Conservation (phyloP, 1,140 invertebrate species). For the Phymorhynchus buccinoides region DNA sequence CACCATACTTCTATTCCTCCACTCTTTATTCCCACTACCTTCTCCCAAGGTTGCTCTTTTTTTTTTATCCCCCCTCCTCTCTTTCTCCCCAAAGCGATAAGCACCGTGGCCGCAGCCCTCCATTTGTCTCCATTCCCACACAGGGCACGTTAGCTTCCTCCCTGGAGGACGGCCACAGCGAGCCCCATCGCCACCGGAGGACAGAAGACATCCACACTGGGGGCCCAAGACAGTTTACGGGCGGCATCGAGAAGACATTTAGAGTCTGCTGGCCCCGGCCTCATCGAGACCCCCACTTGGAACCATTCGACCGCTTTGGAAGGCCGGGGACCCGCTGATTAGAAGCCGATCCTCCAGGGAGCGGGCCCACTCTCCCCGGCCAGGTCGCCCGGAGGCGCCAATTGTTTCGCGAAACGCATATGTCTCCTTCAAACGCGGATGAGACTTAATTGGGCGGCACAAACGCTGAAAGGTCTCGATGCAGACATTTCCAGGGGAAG, state of each 20-base stretch:
- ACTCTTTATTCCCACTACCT: not conserved
- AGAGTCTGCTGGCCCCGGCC: constrained; percentile 40
- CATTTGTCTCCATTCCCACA: not conserved
- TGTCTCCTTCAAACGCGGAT: constrained; percentile 42
- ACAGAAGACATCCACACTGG: constrained; percentile 29
- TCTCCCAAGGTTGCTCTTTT: not conserved
- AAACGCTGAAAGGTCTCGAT: constrained; percentile 26
- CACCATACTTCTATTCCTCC: too few relatives aligned
- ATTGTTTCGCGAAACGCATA: constrained; percentile 41
- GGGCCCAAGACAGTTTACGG: constrained; percentile 21
- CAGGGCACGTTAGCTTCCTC: not conserved
- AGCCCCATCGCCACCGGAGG: not conserved
- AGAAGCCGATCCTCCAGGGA: constrained; percentile 25
- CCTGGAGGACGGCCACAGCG: not conserved
- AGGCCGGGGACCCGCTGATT: constrained; percentile 28
- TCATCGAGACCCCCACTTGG: constrained; percentile 20
- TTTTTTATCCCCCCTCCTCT: not conserved
- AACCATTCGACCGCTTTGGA: constrained; percentile 33
- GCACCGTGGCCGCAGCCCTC: too few relatives aligned
- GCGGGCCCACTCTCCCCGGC: not conserved
- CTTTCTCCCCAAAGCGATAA: too few relatives aligned
- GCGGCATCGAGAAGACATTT: constrained; percentile 30
- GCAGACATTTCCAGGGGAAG: not conserved
- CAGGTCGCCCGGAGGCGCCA: not conserved
- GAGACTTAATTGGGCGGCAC: constrained; percentile 39